Base-by-base conservation (phyloP, 2,888 invertebrate genomes). In the Eristalis pertinax region DNA sequence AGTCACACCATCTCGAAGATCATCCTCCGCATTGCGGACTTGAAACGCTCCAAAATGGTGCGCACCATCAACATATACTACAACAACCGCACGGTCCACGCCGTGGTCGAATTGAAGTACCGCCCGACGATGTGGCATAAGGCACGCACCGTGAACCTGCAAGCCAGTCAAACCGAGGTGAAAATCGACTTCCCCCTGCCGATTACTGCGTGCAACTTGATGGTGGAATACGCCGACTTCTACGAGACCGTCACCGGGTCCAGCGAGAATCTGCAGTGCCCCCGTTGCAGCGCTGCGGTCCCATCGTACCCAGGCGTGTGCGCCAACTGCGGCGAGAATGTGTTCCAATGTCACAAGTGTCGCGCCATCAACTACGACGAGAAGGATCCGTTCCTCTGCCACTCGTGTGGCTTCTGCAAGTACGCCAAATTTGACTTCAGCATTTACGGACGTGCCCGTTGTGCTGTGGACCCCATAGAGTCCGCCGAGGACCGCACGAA, bases 401-500 rank as follows among this genome's bases (percentile, higher is more conserved):
- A 99, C 93, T 97, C 99, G 4, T 99, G 99, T 93, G 99, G 99
- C 0, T 99, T 98, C 94, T 99, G 99, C 94, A 99, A 99, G 94
- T 99, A 99, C 93, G 99, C 99, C 43, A 99, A 99, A 93, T 99
- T 99, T 93, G 99, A 99, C 93, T 98, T 98, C 93, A 97, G 97
- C 11, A 94, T 99, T 80, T 96, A 96, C 5, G 98, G 97, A 5
- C 96, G 97, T 26, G 97, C 98, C 0, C 98, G 98, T 91, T 99
- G 98, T 93, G 99, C 99, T 24, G 98, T 99, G 0, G 99, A 99
- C 93, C 98, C 98, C 13, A 99, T 99, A 26, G 98, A 99, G 93
- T 98, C 96, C 90, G 99, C 99, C 90, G 99, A 99, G 90, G 99
- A 99, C 92, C 95, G 99, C 3, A 98, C 98, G 92, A 99, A 99